Evolutionary conservation across 2,888 invertebrate species (phyloP), one percentile per base, ranked within the genome.

Genomic region (Calliscelio sp.): DNA sequence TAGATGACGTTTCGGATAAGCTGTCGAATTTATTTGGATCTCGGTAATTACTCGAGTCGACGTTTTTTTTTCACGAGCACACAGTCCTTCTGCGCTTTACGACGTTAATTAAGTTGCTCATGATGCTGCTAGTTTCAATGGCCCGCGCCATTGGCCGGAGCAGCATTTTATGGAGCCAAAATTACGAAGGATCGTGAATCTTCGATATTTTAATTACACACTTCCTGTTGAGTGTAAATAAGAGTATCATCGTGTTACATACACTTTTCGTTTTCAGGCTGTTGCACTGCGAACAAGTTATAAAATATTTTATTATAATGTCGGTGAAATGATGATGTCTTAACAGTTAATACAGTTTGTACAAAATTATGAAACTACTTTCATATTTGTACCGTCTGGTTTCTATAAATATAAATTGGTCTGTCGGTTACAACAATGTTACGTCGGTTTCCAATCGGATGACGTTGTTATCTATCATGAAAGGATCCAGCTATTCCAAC

Each of bases 61-160:
- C 25, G 18, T 46, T 70, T 78, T 71, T 71, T 71, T 32, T 18
- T n/a, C n/a, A 55, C 41, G 24, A 53, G 41, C 22, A 65, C 44
- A 24, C 38, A 38, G 41, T 77, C 41, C 46, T 55, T 65, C 46
- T 71, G 63, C 32, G 44, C 65, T 71, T 71, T 79, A 70, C 71
- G 65, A 65, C 70, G 41, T 70, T 79, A 79, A 79, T 79, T 79
- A 77, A 77, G 68, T 57, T 57, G 57, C 77, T 57, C 66, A 35
- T 57, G 57, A 77, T 51, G 57, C 41, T 28, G 28, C 49, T 77
- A 68, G 46, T 77, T 68, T 46, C 51, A 28, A 51, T 68, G 59
- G 46, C 57, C 20, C 49, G 7, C 57, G 38, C 32, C 49, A 59
- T 59, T 32, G 46, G 24, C 25, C 1, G 16, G 25, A 18, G 22